Evolutionary conservation across 2,797 vertebrate genomes (phyloP).

Genomic region (Acanthornis magna): DNA sequence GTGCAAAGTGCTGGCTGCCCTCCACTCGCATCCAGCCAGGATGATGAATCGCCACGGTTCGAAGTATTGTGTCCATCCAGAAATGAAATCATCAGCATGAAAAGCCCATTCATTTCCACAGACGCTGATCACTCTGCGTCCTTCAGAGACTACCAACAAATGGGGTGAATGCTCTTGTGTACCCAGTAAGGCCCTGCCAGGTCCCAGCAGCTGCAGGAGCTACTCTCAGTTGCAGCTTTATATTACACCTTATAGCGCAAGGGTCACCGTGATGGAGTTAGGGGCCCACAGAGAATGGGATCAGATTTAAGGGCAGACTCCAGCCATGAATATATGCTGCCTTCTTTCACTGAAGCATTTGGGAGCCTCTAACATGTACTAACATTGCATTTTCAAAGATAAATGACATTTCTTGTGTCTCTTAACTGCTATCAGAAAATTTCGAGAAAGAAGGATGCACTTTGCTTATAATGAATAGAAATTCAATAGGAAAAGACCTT

Average conservation of each 20-base stretch:
- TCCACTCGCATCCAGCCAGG: neutral
- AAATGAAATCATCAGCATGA: constrained; percentile 40
- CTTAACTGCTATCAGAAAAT: neutral
- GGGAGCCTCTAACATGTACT: neutral
- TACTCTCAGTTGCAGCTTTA: neutral
- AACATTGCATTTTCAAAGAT: neutral
- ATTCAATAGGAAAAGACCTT: neutral
- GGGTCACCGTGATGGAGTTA: neutral
- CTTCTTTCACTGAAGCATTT: neutral
- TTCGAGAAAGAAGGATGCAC: neutral
- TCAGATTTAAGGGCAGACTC: neutral
- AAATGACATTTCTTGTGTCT: neutral
- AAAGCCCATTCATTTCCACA: constrained; percentile 47
- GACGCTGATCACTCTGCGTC: neutral
- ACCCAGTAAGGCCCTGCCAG: neutral
- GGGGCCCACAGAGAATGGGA: neutral
- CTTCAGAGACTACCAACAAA: neutral
- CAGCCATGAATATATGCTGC: neutral
- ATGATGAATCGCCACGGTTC: neutral
- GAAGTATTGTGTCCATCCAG: neutral
- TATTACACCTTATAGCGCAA: neutral
- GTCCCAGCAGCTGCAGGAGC: neutral
- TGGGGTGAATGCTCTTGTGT: neutral
- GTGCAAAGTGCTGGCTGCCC: neutral
- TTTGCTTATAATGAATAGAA: neutral